These are phyloP conservation scores for Drosophila triauraria DNA, from an alignment of 1,140 invertebrate species.

Conservation along the genomic window DNA sequence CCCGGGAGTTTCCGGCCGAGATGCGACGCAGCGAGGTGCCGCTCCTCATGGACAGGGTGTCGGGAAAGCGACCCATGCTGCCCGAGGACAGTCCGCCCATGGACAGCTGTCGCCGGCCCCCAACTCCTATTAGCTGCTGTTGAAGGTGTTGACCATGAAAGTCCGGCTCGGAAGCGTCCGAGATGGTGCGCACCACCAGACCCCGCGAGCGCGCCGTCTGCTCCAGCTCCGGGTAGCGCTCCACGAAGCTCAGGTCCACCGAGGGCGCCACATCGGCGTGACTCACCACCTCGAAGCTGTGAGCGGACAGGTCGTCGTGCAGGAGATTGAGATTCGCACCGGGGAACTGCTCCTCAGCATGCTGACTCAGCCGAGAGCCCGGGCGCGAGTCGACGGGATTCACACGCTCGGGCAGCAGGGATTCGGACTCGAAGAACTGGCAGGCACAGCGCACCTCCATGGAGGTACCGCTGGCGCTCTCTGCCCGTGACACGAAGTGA, in stretches of 20 bases:
- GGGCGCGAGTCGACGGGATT: constrained; percentile 88
- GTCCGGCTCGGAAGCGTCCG: constrained; percentile 74
- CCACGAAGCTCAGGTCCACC: constrained; percentile 75
- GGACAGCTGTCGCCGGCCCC: constrained; percentile 62
- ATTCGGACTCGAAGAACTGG: constrained; percentile 93
- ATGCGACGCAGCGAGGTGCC: constrained; percentile 76
- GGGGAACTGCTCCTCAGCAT: constrained; percentile 64
- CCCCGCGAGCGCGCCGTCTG: constrained; percentile 72
- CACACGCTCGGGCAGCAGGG: constrained; percentile 90
- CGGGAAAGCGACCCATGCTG: constrained; percentile 63
- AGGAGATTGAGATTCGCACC: constrained; percentile 34
- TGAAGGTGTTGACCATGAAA: constrained; percentile 26
- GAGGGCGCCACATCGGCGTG: constrained; percentile 72
- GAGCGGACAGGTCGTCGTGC: constrained; percentile 64
- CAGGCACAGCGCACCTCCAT: constrained; percentile 93
- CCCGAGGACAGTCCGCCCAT: constrained; percentile 74
- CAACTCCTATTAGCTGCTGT: constrained; percentile 9
- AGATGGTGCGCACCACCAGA: constrained; percentile 77
- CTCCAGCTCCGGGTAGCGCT: constrained; percentile 79
- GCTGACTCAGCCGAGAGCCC: constrained; percentile 85
- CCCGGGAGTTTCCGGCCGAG: constrained; percentile 71
- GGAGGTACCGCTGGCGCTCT: constrained; percentile 89
- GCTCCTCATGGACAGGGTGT: constrained; percentile 75
- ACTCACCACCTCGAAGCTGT: constrained; percentile 71
- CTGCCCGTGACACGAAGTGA: constrained; percentile 86